These are phyloP conservation scores for Cynopterus brachyotis DNA, from an alignment of 2,113 vertebrate genomes.

Conservation along the genomic window DNA sequence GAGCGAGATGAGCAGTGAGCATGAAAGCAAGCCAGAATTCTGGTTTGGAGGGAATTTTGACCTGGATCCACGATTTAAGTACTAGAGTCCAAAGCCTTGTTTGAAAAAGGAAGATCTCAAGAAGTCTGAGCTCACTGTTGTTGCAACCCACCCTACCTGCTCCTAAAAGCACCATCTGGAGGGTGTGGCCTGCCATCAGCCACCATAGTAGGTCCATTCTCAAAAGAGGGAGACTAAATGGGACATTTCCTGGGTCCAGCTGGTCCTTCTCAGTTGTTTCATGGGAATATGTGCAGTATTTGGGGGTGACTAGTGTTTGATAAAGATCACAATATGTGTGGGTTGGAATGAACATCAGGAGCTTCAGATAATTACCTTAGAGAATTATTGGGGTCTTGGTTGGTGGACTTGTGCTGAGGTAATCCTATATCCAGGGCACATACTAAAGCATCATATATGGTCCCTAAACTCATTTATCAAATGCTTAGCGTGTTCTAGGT, in stretches of 20 bases:
- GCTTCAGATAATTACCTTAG: background rate
- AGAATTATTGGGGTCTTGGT: background rate
- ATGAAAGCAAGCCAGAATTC: background rate
- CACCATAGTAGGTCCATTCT: background rate
- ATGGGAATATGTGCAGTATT: background rate
- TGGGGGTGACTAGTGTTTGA: background rate
- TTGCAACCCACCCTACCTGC: background rate
- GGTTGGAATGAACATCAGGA: background rate
- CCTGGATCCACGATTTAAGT: background rate
- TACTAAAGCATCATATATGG: background rate
- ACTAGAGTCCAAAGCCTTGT: background rate
- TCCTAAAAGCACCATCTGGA: background rate
- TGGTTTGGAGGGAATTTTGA: slow-evolving; percentile 4
- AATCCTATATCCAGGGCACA: background rate
- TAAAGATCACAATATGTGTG: background rate
- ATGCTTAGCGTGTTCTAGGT: background rate
- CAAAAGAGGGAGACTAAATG: background rate
- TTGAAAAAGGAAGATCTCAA: background rate
- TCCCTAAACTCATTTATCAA: background rate
- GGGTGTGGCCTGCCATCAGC: background rate
- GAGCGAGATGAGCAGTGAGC: background rate
- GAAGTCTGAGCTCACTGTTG: background rate
- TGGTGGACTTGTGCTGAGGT: background rate
- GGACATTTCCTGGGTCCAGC: background rate
- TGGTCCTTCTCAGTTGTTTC: background rate